Evolutionary conservation across 2,113 vertebrate genomes (phyloP), one percentile per base, ranked within the genome.

Genomic region (Pituophis catenifer): DNA sequence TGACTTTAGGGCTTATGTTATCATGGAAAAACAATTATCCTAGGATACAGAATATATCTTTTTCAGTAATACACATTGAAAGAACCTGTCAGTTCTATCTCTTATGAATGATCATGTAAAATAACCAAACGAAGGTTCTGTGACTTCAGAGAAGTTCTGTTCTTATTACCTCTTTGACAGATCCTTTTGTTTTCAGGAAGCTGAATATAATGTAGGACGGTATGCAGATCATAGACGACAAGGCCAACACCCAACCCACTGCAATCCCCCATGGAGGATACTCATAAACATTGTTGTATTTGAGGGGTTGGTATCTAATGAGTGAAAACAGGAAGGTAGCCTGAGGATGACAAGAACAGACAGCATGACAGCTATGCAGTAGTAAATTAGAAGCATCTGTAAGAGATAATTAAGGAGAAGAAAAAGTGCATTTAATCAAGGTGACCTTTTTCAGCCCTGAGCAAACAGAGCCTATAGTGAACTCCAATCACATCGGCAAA

Each of bases 291-390:
- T 98, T 99, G 96, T 99, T 99, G 97, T 99, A 99, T 91, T 97
- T 99, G 93, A 99, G 97, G 7, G 99, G 99, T 0, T 97, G 98
- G 94, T 99, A 99, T 96, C 99, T 98, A 95, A 98, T 98, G 95
- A 99, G 96, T 57, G 99, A 99, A 97, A 99, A 99, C 48, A 99
- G 96, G 97, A 99, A 99, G 1, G 98, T 98, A 0, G 98, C 98
- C 99, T 99, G 93, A 29, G 91, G 54, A 94, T 59, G 15, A 92
- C 10, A 86, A 81, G 92, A 8, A 21, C 59, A 54, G 44, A 44
- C 9, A 89, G 24, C 52, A 53, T 6, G 0, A 0, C 9, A n/a
- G 11, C 2, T 91, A 44, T 21, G 87, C 50, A 86, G 58, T 0
- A 24, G 19, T 12, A 11, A 38, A 54, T 1, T 54, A 23, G 2